These are phyloP conservation scores for Hetaerina americana DNA, from an alignment of 1,140 invertebrate species.

Conservation along the genomic window DNA sequence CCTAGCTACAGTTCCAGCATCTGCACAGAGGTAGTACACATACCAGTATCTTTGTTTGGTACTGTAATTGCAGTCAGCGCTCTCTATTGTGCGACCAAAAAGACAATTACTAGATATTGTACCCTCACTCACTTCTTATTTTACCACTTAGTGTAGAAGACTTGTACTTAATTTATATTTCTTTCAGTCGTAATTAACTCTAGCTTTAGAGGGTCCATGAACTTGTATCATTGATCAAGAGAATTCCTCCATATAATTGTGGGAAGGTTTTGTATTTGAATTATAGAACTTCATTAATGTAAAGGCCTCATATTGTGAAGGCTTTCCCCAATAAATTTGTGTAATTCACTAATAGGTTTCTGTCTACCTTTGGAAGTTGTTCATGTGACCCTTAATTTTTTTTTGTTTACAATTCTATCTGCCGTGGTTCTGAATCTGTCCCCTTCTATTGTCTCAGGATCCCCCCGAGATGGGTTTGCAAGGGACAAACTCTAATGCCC, in stretches of 20 bases:
- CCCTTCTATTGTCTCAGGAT: conserved; percentile 19
- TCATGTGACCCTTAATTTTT: background rate
- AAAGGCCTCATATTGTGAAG: conserved; percentile 1
- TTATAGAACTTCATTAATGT: background rate
- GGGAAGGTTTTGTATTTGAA: conserved; percentile 4
- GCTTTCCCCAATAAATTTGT: background rate
- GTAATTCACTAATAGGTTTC: background rate
- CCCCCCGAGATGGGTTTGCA: conserved; percentile 16
- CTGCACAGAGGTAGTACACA: conserved; percentile 18
- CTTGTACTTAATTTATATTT: background rate
- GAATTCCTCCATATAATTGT: background rate
- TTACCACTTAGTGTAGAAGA: background rate
- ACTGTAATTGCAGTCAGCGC: conserved; percentile 1
- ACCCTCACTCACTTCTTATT: background rate
- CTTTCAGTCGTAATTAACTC: background rate
- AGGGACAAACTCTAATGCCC: conserved; percentile 13
- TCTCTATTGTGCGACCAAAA: background rate
- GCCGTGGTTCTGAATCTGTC: conserved; percentile 16
- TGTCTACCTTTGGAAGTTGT: conserved; percentile 1
- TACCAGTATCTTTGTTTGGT: conserved; percentile 13
- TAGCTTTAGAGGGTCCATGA: background rate
- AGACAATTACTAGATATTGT: background rate
- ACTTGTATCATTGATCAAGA: background rate
- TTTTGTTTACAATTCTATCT: conserved; percentile 7
- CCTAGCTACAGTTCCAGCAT: conserved; percentile 10